Evolutionary conservation across 2,113 vertebrate species (phyloP).

Genomic region (Montifringilla adamsi): DNA sequence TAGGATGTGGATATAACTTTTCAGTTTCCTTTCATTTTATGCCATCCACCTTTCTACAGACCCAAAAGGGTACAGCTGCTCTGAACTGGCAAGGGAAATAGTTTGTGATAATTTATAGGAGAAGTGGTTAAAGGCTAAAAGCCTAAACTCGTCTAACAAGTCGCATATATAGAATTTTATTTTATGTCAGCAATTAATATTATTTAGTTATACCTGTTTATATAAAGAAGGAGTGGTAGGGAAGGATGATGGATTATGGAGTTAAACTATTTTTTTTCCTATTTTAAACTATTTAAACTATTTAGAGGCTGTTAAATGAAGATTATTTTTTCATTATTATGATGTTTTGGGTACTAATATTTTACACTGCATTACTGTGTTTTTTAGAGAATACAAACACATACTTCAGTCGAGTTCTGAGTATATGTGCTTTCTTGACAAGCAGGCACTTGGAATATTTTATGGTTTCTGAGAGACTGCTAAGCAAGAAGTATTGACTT

Average conservation of each 20-base stretch:
- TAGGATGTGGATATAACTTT: neutral
- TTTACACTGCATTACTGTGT: neutral
- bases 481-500: neutral
- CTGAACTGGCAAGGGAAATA: neutral
- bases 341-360: neutral
- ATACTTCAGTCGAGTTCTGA: neutral
- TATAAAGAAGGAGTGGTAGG: neutral
- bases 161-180: fast-evolving
- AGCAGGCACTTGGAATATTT: neutral
- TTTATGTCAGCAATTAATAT: neutral
- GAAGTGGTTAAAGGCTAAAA: neutral
- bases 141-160: neutral
- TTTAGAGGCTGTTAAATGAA: neutral
- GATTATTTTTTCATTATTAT: neutral
- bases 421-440: neutral
- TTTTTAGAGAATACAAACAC: neutral
- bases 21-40: neutral
- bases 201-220: neutral
- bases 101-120: neutral
- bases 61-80: neutral
- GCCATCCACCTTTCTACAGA: neutral
- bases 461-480: neutral
- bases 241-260: neutral
- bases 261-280: neutral
- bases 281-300: too few relatives aligned